Base-by-base conservation (phyloP, 2,797 vertebrate species). In the Chromobotia macracanthus region DNA sequence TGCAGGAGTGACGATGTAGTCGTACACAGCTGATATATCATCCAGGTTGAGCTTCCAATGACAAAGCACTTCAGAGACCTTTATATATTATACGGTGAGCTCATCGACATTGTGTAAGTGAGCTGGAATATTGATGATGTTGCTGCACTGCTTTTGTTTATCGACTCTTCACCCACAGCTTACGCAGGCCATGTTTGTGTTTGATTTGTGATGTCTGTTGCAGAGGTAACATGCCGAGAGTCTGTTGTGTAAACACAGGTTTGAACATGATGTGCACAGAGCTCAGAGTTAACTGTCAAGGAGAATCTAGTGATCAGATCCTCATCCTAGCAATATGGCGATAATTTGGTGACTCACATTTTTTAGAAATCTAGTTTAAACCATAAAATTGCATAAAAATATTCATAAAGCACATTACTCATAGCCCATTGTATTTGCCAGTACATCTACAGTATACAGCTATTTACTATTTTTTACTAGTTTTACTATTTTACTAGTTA, bases 161-260 rank as follows among this genome's bases (percentile, higher is more conserved):
- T 76, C 51, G 16, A 9, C 81, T 4, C 68, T 80, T 77, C 58
- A 83, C 31, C 44, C 73, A 71, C 19, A 15, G 60, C 19, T 67
- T 55, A 44, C 5, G 55, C 28, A 50, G 48, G 18, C 64, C 41
- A 1, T 80, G 53, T 68, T 79, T 76, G 51, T 18, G 55, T 84
- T 77, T 70, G 44, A 51, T 79, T 75, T 64, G 73, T 85, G 58
- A 72, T 63, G 56, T 58, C 72, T 61, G 51, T 51, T 73, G 25
- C 60, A 65, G 48, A 8, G 19, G 46, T 80, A 64, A 31, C 70
- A 31, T 77, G 66, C 28, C 10, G 16, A 58, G n/a, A 53, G 13
- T 60, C 70, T 80, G 84, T 82, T 81, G 51, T 77, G 73, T 80
- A 82, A 85, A 82, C 77, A 85, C 21, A 10, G 10, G 56, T 51